phyloP scores from a whole-genome alignment of 2,888 invertebrate species.

The Chymomyza caudatula region DNA sequence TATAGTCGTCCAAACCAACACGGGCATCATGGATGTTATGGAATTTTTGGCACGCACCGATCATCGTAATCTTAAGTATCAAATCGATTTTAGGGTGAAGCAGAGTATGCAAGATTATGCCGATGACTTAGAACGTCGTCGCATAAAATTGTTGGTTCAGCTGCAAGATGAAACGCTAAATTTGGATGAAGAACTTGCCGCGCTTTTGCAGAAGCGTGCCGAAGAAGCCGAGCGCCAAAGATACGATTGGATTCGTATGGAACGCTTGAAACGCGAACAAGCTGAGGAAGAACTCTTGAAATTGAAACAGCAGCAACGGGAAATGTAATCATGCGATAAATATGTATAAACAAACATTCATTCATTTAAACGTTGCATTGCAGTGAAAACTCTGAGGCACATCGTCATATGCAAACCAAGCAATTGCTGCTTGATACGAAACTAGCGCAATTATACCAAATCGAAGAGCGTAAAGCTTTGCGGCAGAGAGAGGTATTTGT shows the following conservation, averaged over 20 bases:
- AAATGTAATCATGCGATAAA: conserved; percentile 34
- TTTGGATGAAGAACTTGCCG: conserved; percentile 29
- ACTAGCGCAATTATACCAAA: conserved; percentile 52
- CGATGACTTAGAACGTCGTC: conserved; percentile 43
- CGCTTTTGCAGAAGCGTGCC: conserved; percentile 18
- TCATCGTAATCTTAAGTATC: conserved; percentile 46
- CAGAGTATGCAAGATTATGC: conserved; percentile 32
- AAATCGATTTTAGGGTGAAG: conserved; percentile 37
- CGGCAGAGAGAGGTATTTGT: conserved; percentile 32
- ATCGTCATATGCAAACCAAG: conserved; percentile 55
- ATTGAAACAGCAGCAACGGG: conserved; percentile 45
- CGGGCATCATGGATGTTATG: conserved; percentile 32
- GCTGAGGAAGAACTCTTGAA: conserved; percentile 40
- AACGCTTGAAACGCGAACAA: conserved; percentile 31
- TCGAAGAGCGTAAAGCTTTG: conserved; percentile 40
- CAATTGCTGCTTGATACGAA: conserved; percentile 50
- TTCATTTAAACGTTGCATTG: background rate
- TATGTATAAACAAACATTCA: background rate
- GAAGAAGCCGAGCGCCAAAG: conserved; percentile 35
- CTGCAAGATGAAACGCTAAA: conserved; percentile 25
- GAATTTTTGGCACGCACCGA: conserved; percentile 52
- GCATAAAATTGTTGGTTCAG: conserved; percentile 26
- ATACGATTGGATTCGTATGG: conserved; percentile 53
- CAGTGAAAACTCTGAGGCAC: conserved; percentile 50
- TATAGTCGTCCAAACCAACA: conserved; percentile 11